Conservation (phyloP, 2,113 vertebrate species). For the Brachyhypopomus gauderio region DNA sequence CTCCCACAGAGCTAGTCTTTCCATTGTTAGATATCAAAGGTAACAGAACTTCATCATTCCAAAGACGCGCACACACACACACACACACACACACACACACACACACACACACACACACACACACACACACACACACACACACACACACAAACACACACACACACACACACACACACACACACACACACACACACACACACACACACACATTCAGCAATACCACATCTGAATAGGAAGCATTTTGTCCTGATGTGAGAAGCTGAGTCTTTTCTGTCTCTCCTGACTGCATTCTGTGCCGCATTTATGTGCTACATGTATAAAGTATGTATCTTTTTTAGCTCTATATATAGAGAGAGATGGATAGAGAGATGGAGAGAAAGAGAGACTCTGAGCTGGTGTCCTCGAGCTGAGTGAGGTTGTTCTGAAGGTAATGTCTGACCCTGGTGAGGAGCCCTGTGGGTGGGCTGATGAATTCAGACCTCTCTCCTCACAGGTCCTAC, state of each 20-base stretch:
- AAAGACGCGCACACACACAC: neutral
- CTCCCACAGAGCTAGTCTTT: neutral
- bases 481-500: no score
- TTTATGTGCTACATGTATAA: no score
- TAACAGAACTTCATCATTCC: neutral
- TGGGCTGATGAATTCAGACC: no score
- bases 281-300: no score
- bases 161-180: no score
- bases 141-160: constrained; percentile 27
- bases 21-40: constrained; percentile 7
- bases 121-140: constrained; percentile 20
- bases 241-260: neutral
- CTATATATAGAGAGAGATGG: neutral
- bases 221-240: neutral
- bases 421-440: no score
- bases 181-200: neutral
- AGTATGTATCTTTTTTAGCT: no score
- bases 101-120: constrained; percentile 7
- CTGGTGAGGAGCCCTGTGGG: no score
- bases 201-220: neutral
- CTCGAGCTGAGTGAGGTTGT: no score
- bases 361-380: neutral
- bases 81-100: neutral
- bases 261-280: no score
- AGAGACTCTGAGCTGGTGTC: no score